Conservation (phyloP, 2,888 invertebrate species). For the Ischnus inquisitorius region DNA sequence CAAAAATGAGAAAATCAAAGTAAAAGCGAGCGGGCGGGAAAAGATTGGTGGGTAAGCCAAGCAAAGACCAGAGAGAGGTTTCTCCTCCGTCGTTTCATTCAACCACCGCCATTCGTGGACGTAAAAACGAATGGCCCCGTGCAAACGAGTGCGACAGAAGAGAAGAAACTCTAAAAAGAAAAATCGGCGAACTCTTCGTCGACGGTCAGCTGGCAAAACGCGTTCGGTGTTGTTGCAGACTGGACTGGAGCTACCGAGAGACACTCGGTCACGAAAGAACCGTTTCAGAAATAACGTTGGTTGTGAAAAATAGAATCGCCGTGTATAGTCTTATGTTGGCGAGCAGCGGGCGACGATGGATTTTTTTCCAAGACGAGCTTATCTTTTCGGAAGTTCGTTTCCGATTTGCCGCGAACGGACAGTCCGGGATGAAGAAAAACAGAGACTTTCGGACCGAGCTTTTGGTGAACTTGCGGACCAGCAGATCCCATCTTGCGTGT, state of each 20-base stretch:
- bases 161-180: neutral
- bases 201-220: conserved; percentile 24
- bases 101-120: neutral
- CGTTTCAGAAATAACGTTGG: conserved; percentile 30
- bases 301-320: conserved; percentile 58
- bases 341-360: neutral
- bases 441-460: neutral
- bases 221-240: neutral
- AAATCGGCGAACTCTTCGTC: neutral
- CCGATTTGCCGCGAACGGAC: conserved; percentile 38
- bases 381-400: conserved; percentile 53
- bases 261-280: conserved; percentile 4
- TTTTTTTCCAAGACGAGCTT: conserved; percentile 31
- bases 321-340: conserved; percentile 39
- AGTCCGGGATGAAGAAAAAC: conserved; percentile 41
- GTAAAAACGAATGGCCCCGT: neutral
- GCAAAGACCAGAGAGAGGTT: conserved; percentile 13
- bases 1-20: conserved; percentile 33
- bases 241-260: too few species aligned
- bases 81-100: neutral
- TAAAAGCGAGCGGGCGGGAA: conserved; percentile 33
- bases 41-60: conserved; percentile 52
- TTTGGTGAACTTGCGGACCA: neutral
- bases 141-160: neutral
- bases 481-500: neutral